These are phyloP conservation scores for Pherbina coryleti DNA, from an alignment of 2,888 invertebrate genomes.

Conservation along the genomic window DNA sequence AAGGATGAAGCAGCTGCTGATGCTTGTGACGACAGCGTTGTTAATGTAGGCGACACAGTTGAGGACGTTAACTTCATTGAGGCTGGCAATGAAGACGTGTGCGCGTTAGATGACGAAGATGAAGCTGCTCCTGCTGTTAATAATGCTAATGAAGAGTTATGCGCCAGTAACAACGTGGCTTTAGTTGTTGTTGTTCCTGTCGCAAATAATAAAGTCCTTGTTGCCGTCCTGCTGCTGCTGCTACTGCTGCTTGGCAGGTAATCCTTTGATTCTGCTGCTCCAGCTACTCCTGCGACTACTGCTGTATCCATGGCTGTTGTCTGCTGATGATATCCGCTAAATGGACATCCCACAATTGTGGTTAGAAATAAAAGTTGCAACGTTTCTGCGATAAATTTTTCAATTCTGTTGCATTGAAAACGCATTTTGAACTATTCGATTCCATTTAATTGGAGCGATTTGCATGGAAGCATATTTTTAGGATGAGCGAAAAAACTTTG, in stretches of 20 bases:
- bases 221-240: constrained; percentile 48
- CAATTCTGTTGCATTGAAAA: constrained; percentile 56
- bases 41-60: not conserved
- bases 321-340: constrained; percentile 49
- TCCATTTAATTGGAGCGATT: constrained; percentile 46
- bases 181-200: constrained; percentile 2
- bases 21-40: not conserved
- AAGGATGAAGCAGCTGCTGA: constrained; percentile 25
- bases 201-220: not conserved
- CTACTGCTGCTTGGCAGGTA: not conserved
- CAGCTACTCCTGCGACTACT: constrained; percentile 40
- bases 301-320: constrained; percentile 47
- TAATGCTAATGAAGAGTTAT: constrained; percentile 8
- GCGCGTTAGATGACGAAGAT: constrained; percentile 7
- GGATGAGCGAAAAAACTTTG: not conserved
- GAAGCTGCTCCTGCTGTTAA: constrained; percentile 11
- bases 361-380: constrained; percentile 56
- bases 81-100: constrained; percentile 11
- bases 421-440: constrained; percentile 56
- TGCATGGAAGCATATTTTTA: constrained; percentile 34
- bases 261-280: constrained; percentile 30
- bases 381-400: constrained; percentile 54
- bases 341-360: constrained; percentile 53
- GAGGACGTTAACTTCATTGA: not conserved
- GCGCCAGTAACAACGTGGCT: not conserved